phyloP scores from a whole-genome alignment of 2,888 invertebrate genomes.

The Prosopocoilus inquinatus region DNA sequence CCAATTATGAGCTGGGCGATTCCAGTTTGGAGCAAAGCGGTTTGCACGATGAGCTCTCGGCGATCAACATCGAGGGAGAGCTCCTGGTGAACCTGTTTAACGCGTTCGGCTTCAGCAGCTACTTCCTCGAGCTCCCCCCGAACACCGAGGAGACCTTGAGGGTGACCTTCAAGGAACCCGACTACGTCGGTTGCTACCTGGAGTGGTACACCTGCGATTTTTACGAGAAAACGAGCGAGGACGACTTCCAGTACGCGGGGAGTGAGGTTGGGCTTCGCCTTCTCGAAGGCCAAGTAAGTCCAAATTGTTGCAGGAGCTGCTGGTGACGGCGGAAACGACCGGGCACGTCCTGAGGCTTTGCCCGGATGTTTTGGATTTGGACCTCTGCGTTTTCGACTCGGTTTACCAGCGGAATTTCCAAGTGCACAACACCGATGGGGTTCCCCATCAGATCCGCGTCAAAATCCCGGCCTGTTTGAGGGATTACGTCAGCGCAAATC shows the following conservation, averaged over 20 bases:
- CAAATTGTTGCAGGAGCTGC: conserved; percentile 22
- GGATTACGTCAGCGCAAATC: conserved; percentile 24
- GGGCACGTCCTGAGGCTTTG: conserved; percentile 28
- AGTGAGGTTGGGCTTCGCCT: conserved; percentile 14
- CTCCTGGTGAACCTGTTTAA: conserved; percentile 26
- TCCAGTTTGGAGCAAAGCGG: not conserved
- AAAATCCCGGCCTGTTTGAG: conserved; percentile 29
- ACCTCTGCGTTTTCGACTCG: conserved; percentile 30
- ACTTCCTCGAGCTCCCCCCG: conserved; percentile 22
- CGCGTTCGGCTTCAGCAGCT: conserved; percentile 27
- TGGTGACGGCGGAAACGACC: conserved; percentile 24
- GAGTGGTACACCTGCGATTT: conserved; percentile 4
- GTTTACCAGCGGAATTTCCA: conserved; percentile 31
- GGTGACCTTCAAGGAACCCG: conserved; percentile 25
- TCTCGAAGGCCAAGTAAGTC: not conserved
- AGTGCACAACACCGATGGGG: conserved; percentile 24
- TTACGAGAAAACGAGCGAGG: conserved; percentile 2
- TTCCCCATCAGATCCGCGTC: conserved; percentile 23
- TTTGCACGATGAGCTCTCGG: not conserved
- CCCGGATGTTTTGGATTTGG: conserved; percentile 31
- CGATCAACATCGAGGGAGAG: conserved; percentile 13
- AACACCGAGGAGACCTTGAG: conserved; percentile 22
- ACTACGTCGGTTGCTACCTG: conserved; percentile 27
- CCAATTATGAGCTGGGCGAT: not conserved
- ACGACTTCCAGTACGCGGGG: conserved; percentile 12